Evolutionary conservation across 2,797 vertebrate species (phyloP).

Genomic region (Anisognathus igniventris): DNA sequence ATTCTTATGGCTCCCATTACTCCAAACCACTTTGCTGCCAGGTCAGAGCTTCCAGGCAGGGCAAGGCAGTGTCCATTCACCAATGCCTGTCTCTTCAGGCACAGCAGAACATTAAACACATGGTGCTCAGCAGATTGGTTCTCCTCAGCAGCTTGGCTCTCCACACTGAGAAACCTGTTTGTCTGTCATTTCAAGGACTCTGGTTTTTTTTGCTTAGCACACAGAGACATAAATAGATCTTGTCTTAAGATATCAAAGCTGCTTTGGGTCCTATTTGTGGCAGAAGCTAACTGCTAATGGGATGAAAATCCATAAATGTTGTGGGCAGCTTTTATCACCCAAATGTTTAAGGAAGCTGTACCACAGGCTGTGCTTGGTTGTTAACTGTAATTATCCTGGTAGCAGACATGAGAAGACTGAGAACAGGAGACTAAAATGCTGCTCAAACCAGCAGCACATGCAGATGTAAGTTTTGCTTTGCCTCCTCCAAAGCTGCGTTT

Average conservation of each 20-base stretch:
- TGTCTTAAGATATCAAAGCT: not conserved
- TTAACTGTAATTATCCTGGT: not conserved
- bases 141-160: not conserved
- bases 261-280: not conserved
- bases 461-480: not conserved
- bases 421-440: not conserved
- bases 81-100: not conserved
- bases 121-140: not conserved
- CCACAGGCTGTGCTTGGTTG: not conserved
- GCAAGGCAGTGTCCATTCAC: constrained; percentile 2
- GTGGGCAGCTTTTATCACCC: not conserved
- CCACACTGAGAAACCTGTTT: not conserved
- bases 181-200: not conserved
- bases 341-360: not conserved
- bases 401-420: not conserved
- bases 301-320: constrained; percentile 11
- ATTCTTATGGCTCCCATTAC: constrained; percentile 39
- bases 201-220: not conserved
- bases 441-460: not conserved
- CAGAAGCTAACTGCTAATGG: constrained; percentile 9
- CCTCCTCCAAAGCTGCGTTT: not conserved
- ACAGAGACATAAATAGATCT: constrained; percentile 12
- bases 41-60: not conserved
- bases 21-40: not conserved
- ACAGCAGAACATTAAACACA: not conserved